A percentile compares a stretch with the other conserved stretches of the same genome.
Evolutionary conservation across 1,140 invertebrate genomes (phyloP).

Genomic region (Matsumurasca onukii): DNA sequence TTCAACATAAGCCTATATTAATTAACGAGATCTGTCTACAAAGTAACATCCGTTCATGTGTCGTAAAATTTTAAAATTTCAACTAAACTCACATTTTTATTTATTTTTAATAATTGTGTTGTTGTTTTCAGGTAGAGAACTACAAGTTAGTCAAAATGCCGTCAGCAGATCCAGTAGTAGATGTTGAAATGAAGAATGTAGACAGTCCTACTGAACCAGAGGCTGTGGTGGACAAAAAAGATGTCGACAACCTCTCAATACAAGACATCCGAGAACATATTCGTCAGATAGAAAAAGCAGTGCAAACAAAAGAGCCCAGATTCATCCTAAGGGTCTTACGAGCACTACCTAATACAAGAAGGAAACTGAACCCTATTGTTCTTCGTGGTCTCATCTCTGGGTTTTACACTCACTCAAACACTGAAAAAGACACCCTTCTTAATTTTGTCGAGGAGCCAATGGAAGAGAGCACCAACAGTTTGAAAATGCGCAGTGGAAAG

Average conservation of each 20-base stretch:
- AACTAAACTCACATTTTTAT: too few relatives aligned
- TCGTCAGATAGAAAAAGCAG: conserved; percentile 93
- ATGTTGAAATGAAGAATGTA: conserved; percentile 83
- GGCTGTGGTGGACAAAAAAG: conserved; percentile 63
- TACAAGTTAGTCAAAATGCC: conserved; percentile 15
- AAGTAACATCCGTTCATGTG: too few relatives aligned
- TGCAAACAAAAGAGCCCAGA: conserved; percentile 89
- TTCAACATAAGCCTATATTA: too few relatives aligned
- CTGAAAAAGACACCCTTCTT: conserved; percentile 76
- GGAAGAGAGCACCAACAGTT: conserved; percentile 65
- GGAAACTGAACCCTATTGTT: conserved; percentile 83
- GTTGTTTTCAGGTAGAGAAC: too few relatives aligned
- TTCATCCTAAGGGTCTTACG: conserved; percentile 89
- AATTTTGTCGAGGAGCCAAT: conserved; percentile 70
- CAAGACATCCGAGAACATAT: conserved; percentile 93
- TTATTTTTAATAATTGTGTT: too few relatives aligned
- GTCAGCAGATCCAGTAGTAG: conserved; percentile 47
- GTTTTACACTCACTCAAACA: conserved; percentile 68
- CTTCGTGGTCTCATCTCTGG: conserved; percentile 79
- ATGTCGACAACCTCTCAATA: conserved; percentile 76
- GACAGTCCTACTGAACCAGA: conserved; percentile 63
- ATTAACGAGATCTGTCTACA: too few relatives aligned
- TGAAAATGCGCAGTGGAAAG: conserved; percentile 60
- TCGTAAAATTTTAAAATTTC: too few relatives aligned
- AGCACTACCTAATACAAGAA: conserved; percentile 81